Base-by-base conservation (phyloP, 1,140 invertebrate species). In the Gonioctena quinquepunctata region DNA sequence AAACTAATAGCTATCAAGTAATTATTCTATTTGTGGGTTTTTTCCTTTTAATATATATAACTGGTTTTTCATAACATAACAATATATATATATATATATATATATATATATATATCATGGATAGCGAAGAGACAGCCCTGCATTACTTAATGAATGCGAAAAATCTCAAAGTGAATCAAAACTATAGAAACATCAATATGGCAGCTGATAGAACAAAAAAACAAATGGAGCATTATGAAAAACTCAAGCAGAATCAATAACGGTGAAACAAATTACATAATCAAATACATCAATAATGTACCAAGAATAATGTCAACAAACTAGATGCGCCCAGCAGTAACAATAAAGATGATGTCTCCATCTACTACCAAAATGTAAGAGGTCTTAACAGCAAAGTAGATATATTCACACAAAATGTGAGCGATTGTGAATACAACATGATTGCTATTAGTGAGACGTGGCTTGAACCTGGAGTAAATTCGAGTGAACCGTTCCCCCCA, bases 341-440 rank as follows among this genome's bases (percentile, higher is more conserved):
- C 0, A 21, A 54, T 22, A 18, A 54, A n/a, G 50, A 54, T 21
- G 18, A 54, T 21, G 19, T 28, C 28, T 61, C 27, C 27, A 27
- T 61, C 59, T 61, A 61, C 59, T 61, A 61, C 11, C 59, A 61
- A n/a, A 61, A 61, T 61, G 59, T 61, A 5, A 61, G 25, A 61
- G 59, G 59, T 16, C 59, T 61, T n/a, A 61, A 61, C 18, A 28
- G 26, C 19, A 61, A 61, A 25, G 27, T 61, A 61, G 25, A 61
- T 61, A 27, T 27, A 28, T 61, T 61, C 18, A 27, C 27, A 5
- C n/a, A 7, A 61, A 61, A 27, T 26, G 27, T 61, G 27, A 61
- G 59, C 18, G 59, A 61, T 16, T 61, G 26, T 16, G 26, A 33
- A 61, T 61, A 33, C 19, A 61, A 61, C 23, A 61, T 61, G 0